phyloP scores from a whole-genome alignment of 2,888 invertebrate genomes.

The Ceramica pisi region DNA sequence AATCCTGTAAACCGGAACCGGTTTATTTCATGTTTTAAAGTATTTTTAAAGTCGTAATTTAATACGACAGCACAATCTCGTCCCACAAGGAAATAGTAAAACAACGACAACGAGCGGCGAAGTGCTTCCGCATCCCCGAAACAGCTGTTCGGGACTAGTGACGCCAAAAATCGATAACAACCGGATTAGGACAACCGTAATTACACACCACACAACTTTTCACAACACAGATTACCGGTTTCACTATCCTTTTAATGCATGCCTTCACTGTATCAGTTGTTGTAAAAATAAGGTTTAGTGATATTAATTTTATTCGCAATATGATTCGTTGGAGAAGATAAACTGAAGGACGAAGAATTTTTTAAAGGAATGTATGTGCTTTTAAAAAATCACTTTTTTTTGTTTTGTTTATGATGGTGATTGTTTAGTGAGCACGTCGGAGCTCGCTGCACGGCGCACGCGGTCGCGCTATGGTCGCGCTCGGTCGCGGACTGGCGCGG shows the following conservation, averaged over 20 bases:
- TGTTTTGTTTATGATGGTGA: constrained; percentile 77
- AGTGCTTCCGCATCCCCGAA: constrained; percentile 80
- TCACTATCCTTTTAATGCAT: constrained; percentile 75
- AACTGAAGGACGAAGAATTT: constrained; percentile 55
- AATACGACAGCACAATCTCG: constrained; percentile 39
- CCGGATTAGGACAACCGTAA: constrained; percentile 76
- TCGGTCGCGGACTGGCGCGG: constrained; percentile 82
- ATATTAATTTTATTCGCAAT: constrained; percentile 50
- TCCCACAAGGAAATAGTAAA: constrained; percentile 44
- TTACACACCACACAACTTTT: constrained; percentile 78
- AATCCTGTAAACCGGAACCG: constrained; percentile 11
- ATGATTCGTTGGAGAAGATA: constrained; percentile 17
- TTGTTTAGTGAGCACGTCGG: constrained; percentile 74
- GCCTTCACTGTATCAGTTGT: constrained; percentile 67
- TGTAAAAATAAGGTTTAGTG: constrained; percentile 59
- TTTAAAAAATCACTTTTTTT: constrained; percentile 64
- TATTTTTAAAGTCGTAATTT: constrained; percentile 30
- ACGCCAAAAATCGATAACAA: constrained; percentile 85
- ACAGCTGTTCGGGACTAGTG: constrained; percentile 86
- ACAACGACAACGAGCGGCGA: constrained; percentile 55
- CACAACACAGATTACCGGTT: constrained; percentile 81
- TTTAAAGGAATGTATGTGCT: constrained; percentile 53
- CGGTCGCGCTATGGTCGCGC: constrained; percentile 85
- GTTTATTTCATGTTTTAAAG: constrained; percentile 27
- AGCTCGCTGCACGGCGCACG: constrained; percentile 73